Evolutionary conservation across 2,797 vertebrate species (phyloP), one percentile per base, ranked within the genome.

Genomic region (Eleutherodactylus coqui): DNA sequence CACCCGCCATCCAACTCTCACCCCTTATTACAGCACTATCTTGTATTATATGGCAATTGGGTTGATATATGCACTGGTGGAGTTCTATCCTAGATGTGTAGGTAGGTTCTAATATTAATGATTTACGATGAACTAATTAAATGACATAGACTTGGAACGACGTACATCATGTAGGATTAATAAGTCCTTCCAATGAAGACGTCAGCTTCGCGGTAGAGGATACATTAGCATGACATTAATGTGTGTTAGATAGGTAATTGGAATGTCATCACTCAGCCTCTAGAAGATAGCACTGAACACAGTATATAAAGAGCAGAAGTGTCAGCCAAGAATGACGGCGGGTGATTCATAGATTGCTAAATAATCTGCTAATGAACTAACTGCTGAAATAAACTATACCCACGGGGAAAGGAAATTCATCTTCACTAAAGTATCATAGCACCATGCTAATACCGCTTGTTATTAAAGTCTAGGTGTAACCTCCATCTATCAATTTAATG

Each of bases 181-280:
- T n/a, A n/a, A n/a, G 49, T 58, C 36, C 67, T 73, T 58, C 81
- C 69, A 83, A 60, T 72, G n/a, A 58, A 83, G 81, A 73, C 69
- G 53, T 58, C 49, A 70, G 34, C 29, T 73, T 73, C 38, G 53
- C 51, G 58, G 53, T 24, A 29, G 16, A 51, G 19, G 24, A 43
- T 73, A 72, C n/a, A 82, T 58, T 58, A 58, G n/a, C 19, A 58
- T 83, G 81, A 83, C 49, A 21, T 24, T 7, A n/a, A 11, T 16
- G 45, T 16, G 45, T 69, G 27, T 36, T 69, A 69, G 16, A 70
- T 70, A 53, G 43, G 45, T 21, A 82, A 38, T 16, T 38, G 45
- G 29, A 38, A 82, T 70, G 49, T 72, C 62, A 38, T 38, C 49
- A n/a, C 24, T 29, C 64, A 36, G 43, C 51, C 43, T n/a, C 11